Conservation (phyloP, 2,797 vertebrate species). For the Cuculus canorus region DNA sequence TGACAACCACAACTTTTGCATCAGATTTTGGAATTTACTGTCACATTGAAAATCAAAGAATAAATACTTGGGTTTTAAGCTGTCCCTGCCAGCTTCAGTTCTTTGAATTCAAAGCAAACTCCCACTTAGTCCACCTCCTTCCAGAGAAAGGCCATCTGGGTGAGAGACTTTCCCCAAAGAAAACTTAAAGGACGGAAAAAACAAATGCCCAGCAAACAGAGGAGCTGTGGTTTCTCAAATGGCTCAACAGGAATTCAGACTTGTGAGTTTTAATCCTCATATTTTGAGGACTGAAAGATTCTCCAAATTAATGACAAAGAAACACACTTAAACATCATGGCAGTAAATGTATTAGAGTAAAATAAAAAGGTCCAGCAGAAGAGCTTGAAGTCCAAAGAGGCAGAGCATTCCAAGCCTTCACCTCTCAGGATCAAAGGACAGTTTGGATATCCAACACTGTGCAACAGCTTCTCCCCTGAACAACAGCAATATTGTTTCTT, state of each 20-base stretch:
- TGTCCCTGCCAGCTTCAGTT: background rate
- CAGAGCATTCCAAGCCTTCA: background rate
- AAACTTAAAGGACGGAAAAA: background rate
- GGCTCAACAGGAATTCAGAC: background rate
- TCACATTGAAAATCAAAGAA: background rate
- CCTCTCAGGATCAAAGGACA: background rate
- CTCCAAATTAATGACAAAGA: background rate
- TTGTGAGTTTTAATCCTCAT: background rate
- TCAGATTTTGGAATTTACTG: background rate
- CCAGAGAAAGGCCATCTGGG: background rate
- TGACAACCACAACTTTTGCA: background rate
- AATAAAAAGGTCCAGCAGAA: background rate
- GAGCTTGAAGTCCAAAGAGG: background rate
- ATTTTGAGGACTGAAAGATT: background rate
- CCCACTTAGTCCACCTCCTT: background rate
- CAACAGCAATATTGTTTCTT: background rate
- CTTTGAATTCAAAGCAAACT: background rate
- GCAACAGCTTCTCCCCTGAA: background rate
- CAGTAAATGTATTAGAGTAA: background rate
- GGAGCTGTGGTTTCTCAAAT: background rate
- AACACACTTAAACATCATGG: background rate
- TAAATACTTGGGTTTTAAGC: background rate
- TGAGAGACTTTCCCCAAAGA: background rate
- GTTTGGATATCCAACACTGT: background rate
- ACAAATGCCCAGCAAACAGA: background rate